Evolutionary conservation across 2,113 vertebrate genomes (phyloP).

Genomic region (Haliaeetus leucogaster): DNA sequence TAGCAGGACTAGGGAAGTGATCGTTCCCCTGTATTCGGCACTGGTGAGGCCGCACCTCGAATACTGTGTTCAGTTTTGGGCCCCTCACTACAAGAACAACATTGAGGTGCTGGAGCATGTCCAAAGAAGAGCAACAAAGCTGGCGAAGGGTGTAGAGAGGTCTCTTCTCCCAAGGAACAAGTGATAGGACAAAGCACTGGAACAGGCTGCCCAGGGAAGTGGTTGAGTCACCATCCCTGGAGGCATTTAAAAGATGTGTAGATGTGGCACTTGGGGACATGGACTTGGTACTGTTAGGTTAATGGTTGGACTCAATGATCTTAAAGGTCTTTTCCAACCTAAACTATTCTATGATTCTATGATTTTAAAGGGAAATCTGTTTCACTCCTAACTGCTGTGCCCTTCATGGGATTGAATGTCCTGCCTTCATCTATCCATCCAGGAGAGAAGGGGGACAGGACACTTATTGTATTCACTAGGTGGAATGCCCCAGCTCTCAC

Average conservation of each 20-base stretch:
- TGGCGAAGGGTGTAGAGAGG: neutral
- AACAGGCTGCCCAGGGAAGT: neutral
- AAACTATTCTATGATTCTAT: neutral
- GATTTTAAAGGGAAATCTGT: neutral
- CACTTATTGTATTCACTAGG: neutral
- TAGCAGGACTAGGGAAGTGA: neutral
- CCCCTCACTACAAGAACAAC: accelerated
- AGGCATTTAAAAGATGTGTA: accelerated
- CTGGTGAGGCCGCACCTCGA: neutral
- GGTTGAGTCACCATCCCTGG: too few species aligned
- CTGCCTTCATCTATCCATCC: neutral
- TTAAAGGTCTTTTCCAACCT: neutral
- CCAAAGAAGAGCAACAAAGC: neutral
- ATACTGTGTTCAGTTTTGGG: neutral
- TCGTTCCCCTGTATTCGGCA: accelerated
- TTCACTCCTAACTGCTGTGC: neutral
- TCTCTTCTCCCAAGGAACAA: neutral
- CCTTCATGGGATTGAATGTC: neutral
- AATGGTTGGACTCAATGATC: neutral
- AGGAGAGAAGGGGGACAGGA: neutral
- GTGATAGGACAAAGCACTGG: neutral
- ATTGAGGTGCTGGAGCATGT: accelerated
- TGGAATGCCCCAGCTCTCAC: neutral
- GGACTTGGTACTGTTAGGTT: neutral
- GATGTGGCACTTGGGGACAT: neutral